Base-by-base conservation (phyloP, 2,797 vertebrate species). In the Benthosema pterotum region DNA sequence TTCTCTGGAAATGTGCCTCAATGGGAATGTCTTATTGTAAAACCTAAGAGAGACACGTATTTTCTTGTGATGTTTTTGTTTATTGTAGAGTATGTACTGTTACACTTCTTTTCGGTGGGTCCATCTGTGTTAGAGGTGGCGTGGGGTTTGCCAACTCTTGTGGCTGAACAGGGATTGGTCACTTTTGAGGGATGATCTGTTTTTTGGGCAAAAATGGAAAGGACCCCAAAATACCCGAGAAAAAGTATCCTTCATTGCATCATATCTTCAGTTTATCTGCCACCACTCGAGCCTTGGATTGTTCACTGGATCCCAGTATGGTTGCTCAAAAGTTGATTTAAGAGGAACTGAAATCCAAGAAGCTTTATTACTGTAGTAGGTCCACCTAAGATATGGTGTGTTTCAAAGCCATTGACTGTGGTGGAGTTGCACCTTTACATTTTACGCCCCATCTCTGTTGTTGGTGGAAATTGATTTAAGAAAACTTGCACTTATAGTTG, bases 1-100 rank as follows among this genome's bases (percentile, higher is more conserved):
- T 87, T 89, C 74, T 89, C 86, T 92, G 87, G 82, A 90, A 90
- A 85, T 83, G 90, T 92, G 90, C 90, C 89, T 90, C 83, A 77
- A 57, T 82, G 84, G 90, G 88, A 89, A 89, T 90, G 88, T 89
- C 77, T 90, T 83, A 80, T 83, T 84, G 88, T 87, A 83, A 91
- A 88, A 89, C 89, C 88, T 88, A 89, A 89, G 89, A 90, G 71
- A 73, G 78, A 89, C 87, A 80, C 78, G 46, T 63, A 63, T 69
- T 83, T 80, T 77, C 28, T 19, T 51, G 58, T 48, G 43, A 52
- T 53, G 67, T 17, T 70, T 83, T 74, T 46, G 18, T n/a, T 75
- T 58, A 67, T 53, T 75, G 67, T 84, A 67, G 16, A 71, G 56
- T 79, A 9, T 82, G 68, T 86, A 63, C 67, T 78, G 78, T 79